phyloP scores from a whole-genome alignment of 2,113 vertebrate genomes.

The Grantiella picta region DNA sequence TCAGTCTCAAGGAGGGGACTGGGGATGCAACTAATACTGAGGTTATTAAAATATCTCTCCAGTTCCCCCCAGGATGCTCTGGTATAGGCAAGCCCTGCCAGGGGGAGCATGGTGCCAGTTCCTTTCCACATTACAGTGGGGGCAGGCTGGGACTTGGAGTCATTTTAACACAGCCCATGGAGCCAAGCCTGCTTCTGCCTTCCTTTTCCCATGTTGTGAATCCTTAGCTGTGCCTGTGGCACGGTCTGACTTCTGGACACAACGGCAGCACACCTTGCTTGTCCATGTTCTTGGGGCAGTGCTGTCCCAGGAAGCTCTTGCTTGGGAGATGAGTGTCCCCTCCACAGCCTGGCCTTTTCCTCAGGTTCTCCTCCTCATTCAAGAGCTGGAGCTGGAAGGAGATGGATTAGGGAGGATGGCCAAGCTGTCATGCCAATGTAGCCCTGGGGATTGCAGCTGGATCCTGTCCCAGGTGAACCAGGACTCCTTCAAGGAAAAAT shows the following conservation, averaged over 20 bases:
- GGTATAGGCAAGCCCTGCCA: background rate
- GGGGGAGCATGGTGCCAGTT: background rate
- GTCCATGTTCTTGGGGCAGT: fast-evolving
- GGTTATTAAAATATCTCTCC: background rate
- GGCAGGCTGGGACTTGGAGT: background rate
- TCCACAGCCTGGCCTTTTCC: background rate
- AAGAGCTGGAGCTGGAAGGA: background rate
- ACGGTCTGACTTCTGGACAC: background rate
- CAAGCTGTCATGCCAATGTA: background rate
- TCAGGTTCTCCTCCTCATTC: background rate
- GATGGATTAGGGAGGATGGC: fast-evolving
- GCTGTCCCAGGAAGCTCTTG: background rate
- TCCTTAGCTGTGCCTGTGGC: background rate
- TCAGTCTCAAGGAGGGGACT: background rate
- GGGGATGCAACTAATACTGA: background rate
- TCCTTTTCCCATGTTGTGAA: fast-evolving
- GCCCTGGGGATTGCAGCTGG: background rate
- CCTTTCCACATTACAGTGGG: background rate
- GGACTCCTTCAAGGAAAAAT: background rate
- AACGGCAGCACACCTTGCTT: fast-evolving
- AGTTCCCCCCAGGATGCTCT: background rate
- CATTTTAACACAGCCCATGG: background rate
- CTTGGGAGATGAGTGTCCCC: background rate
- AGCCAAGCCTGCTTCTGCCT: background rate
- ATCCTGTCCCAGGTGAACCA: background rate